Percentiles rank a stretch among this genome's conserved stretches.
These are phyloP conservation scores for Cochlearius cochlearius DNA, from an alignment of 2,113 vertebrate species.

Conservation along the genomic window DNA sequence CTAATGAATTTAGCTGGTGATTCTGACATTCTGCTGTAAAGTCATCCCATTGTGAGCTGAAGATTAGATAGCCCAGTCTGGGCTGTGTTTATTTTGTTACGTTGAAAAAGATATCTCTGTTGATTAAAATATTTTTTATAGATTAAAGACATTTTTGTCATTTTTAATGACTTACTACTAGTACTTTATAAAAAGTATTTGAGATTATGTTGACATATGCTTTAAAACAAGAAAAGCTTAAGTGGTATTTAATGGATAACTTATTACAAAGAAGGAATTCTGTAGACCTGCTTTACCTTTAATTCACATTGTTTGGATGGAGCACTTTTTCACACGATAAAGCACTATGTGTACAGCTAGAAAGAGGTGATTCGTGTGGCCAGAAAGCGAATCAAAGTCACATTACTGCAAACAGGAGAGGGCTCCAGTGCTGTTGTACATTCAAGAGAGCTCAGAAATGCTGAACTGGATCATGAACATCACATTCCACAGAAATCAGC, in stretches of 20 bases:
- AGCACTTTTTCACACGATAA: background rate
- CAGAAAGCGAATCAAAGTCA: conserved; percentile 7
- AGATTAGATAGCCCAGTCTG: conserved; percentile 47
- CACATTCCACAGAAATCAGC: background rate
- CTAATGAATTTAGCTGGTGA: background rate
- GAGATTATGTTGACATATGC: conserved; percentile 70
- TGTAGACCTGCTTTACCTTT: conserved; percentile 9
- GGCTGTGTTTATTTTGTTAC: conserved; percentile 49
- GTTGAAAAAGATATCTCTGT: conserved; percentile 55
- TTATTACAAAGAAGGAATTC: conserved; percentile 72
- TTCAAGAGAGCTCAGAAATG: background rate
- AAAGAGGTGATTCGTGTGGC: background rate
- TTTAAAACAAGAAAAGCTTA: conserved; percentile 63
- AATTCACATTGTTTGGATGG: conserved; percentile 4
- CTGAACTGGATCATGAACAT: background rate
- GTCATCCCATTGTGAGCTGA: background rate
- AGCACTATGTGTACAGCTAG: background rate
- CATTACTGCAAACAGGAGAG: background rate
- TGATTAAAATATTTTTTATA: conserved; percentile 68
- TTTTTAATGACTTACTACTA: conserved; percentile 81
- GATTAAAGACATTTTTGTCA: conserved; percentile 83
- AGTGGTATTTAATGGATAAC: conserved; percentile 73
- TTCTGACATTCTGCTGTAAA: conserved; percentile 1
- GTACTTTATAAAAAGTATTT: conserved; percentile 75
- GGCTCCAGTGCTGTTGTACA: background rate